Evolutionary conservation across 2,888 invertebrate genomes (phyloP).

Genomic region (Torymus texanus): DNA sequence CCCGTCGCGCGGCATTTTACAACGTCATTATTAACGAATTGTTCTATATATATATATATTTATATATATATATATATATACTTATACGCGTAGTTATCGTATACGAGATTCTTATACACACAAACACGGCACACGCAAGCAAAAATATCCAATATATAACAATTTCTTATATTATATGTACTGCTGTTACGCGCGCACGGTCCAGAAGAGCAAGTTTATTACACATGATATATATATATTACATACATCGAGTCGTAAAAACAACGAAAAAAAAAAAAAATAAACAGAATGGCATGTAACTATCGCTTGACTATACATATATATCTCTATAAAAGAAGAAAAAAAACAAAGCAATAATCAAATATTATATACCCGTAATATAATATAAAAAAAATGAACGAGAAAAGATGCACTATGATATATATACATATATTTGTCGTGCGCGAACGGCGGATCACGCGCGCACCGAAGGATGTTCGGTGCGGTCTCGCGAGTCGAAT

Average conservation of each 20-base stretch:
- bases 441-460: not conserved
- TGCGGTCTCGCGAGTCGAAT: conserved; percentile 7
- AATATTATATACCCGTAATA: not conserved
- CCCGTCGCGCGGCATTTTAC: too few species aligned
- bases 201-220: too few species aligned
- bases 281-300: conserved; percentile 47
- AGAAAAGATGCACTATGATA: conserved; percentile 42
- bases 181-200: too few species aligned
- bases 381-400: conserved; percentile 14
- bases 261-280: too few species aligned
- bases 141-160: too few species aligned
- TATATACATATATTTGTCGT: conserved; percentile 23
- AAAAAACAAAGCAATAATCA: not conserved
- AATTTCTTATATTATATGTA: too few species aligned
- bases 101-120: too few species aligned
- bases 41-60: not conserved
- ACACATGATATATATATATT: too few species aligned
- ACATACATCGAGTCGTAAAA: conserved; percentile 42
- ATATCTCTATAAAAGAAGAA: conserved; percentile 36
- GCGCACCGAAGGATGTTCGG: conserved; percentile 15
- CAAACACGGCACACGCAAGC: too few species aligned
- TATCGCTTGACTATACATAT: conserved; percentile 45
- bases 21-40: conserved; percentile 1
- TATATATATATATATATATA: too few species aligned
- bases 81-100: too few species aligned